phyloP scores from a whole-genome alignment of 2,888 invertebrate species.

The Clostera curtula region DNA sequence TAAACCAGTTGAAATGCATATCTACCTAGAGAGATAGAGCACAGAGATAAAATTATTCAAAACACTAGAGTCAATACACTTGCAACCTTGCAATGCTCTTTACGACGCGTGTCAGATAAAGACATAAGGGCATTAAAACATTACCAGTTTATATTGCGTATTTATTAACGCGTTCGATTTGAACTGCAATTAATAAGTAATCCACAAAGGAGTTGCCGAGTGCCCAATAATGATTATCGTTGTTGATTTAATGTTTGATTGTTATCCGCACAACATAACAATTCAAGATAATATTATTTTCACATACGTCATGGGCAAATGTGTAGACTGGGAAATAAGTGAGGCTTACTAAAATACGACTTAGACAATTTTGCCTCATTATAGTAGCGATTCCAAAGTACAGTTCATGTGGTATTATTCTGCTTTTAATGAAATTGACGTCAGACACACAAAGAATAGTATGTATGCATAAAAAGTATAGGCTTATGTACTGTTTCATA shows the following conservation, averaged over 20 bases:
- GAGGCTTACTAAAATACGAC: too few relatives aligned
- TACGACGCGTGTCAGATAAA: conserved; percentile 68
- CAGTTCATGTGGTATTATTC: too few relatives aligned
- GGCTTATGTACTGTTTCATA: too few relatives aligned
- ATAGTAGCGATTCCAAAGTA: too few relatives aligned
- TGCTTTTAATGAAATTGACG: too few relatives aligned
- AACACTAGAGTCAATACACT: conserved; percentile 70
- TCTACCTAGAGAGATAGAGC: conserved; percentile 55
- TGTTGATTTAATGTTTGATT: conserved; percentile 14
- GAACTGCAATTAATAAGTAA: background rate
- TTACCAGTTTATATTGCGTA: conserved; percentile 44
- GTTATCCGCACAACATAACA: conserved; percentile 4
- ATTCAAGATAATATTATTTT: background rate
- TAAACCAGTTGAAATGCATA: conserved; percentile 41
- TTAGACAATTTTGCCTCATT: too few relatives aligned
- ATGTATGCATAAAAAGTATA: too few relatives aligned
- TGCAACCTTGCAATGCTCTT: conserved; percentile 72
- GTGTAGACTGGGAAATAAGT: too few relatives aligned
- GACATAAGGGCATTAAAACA: conserved; percentile 65
- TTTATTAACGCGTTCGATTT: conserved; percentile 22
- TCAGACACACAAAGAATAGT: too few relatives aligned
- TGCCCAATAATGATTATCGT: too few relatives aligned
- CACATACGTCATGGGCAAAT: background rate
- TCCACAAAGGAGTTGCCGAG: too few relatives aligned
- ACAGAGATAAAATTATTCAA: conserved; percentile 62